Base-by-base conservation (phyloP, 2,888 invertebrate genomes). In the Theristus sp. region DNA sequence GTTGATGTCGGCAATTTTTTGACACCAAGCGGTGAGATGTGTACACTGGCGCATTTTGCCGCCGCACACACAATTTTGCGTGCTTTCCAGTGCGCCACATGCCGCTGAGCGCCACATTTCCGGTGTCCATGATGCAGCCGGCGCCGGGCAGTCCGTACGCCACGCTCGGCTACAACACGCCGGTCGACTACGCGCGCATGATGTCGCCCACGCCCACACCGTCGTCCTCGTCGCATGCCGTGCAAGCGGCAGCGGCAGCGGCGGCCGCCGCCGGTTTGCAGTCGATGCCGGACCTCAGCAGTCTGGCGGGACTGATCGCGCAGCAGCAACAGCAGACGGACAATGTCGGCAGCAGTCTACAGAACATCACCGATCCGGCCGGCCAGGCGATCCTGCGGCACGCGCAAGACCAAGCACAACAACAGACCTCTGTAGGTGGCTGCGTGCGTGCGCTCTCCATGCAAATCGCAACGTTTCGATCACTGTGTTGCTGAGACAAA, bases 151-250 rank as follows among this genome's bases (percentile, higher is more conserved):
- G 71, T 27, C 72, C 70, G 24, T 66, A 68, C 27, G 66, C 68
- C 66, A 68, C 72, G 56, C 69, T 69, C 60, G 70, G 69, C 22
- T 70, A 72, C 62, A 70, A 70, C 27, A 71, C 70, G 22, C 62
- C 70, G 3, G 49, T n/a, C n/a, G 49, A 49, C 3, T 49, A n/a
- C 49, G 49, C 49, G 13, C 49, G 49, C 13, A n/a, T 49, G 20
- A 24, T 17, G n/a, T 49, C 49, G n/a, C 49, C 49, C 13, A 10
- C 49, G 13, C 49, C 49, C 20, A n/a, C n/a, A n/a, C n/a, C n/a
- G n/a, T n/a, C n/a, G n/a, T n/a, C n/a, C n/a, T n/a, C n/a, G n/a
- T n/a, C n/a, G n/a, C n/a, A n/a, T n/a, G n/a, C n/a, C n/a, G n/a
- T n/a, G n/a, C n/a, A n/a, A n/a, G n/a, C 38, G 17, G 10, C 38